phyloP scores from a whole-genome alignment of 2,888 invertebrate species.

The Limnephilus auricula region DNA sequence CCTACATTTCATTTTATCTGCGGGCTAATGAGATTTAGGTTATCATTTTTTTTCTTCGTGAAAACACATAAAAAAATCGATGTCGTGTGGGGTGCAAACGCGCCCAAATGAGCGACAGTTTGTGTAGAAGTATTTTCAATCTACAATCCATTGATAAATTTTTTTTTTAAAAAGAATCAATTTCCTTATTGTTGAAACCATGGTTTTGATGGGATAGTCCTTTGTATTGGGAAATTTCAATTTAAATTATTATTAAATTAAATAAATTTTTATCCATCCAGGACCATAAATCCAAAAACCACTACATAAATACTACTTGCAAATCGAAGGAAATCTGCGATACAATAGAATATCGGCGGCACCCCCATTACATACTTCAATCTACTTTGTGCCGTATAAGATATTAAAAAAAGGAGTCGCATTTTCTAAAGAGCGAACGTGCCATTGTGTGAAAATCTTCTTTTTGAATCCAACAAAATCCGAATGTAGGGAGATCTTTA shows the following conservation, averaged over 20 bases:
- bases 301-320: neutral
- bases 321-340: constrained; percentile 3
- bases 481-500: constrained; percentile 48
- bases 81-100: too few species aligned
- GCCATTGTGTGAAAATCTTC: constrained; percentile 60
- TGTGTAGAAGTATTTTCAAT: too few species aligned
- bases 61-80: too few species aligned
- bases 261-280: neutral
- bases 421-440: constrained; percentile 52
- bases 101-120: too few species aligned
- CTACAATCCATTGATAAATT: too few species aligned
- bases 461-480: constrained; percentile 54
- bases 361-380: constrained; percentile 12
- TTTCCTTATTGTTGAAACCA: too few species aligned
- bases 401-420: constrained; percentile 45
- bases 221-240: too few species aligned
- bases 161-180: too few species aligned
- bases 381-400: constrained; percentile 35
- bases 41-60: neutral
- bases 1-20: neutral
- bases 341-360: constrained; percentile 7
- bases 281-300: too few species aligned
- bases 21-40: neutral
- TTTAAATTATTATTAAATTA: neutral
- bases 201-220: too few species aligned